Percentiles rank a stretch among this genome's conserved stretches.
These are phyloP conservation scores for pig (Sus scrofa) DNA, from an alignment of 2,113 vertebrate genomes.

Conservation along the genomic window DNA sequence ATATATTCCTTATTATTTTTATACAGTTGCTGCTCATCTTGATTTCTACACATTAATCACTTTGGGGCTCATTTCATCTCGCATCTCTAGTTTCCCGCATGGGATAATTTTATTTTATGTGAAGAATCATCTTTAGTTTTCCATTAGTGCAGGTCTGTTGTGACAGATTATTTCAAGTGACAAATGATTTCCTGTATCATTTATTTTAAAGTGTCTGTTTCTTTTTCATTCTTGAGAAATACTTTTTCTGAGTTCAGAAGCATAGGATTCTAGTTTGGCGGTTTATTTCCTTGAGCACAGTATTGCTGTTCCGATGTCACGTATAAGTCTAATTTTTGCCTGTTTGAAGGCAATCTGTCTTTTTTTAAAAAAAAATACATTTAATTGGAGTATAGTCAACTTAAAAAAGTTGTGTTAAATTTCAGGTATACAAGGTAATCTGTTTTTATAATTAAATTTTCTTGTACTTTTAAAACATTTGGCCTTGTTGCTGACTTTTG, in stretches of 20 bases:
- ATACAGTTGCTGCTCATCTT: background rate
- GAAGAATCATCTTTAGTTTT: constrained; percentile 1
- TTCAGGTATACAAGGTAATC: background rate
- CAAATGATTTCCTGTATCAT: background rate
- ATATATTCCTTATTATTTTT: background rate
- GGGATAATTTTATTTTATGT: constrained; percentile 19
- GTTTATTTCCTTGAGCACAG: background rate
- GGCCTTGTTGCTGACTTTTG: background rate
- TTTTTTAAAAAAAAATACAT: no score
- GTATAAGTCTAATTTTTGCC: background rate
- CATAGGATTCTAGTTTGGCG: background rate
- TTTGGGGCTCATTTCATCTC: background rate
- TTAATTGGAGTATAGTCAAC: no score
- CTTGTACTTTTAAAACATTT: background rate
- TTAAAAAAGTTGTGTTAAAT: no score
- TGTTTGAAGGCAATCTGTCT: background rate
- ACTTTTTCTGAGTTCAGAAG: background rate
- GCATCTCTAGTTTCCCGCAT: background rate
- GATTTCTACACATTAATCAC: background rate
- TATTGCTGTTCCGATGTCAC: background rate
- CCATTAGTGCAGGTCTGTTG: background rate
- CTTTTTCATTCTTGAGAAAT: background rate
- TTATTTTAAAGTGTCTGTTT: background rate
- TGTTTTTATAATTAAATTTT: background rate
- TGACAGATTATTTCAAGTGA: constrained; percentile 17